These are phyloP conservation scores for Zaprionus lachaisei DNA, from an alignment of 1,140 invertebrate species.

Conservation along the genomic window DNA sequence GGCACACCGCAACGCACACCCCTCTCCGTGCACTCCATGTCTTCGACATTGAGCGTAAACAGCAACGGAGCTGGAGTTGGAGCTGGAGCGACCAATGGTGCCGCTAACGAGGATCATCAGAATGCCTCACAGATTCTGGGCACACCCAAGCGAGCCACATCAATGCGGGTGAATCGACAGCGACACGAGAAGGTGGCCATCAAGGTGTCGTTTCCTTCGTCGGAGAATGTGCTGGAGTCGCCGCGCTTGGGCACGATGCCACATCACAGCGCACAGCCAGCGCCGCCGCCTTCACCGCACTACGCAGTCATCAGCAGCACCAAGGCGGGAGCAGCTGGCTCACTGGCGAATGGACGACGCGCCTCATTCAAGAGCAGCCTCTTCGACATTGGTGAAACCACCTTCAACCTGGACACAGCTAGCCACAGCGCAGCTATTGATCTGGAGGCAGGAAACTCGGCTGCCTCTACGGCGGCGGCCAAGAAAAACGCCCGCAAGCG, in stretches of 20 bases:
- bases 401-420: constrained; percentile 65
- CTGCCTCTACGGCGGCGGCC: constrained; percentile 64
- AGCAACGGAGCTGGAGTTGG: constrained; percentile 64
- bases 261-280: constrained; percentile 72
- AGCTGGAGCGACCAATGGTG: constrained; percentile 17
- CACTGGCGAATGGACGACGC: constrained; percentile 51
- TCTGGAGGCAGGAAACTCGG: constrained; percentile 43
- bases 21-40: constrained; percentile 81
- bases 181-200: constrained; percentile 92
- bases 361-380: constrained; percentile 75
- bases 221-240: constrained; percentile 87
- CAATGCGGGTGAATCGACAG: constrained; percentile 85
- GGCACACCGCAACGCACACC: constrained; percentile 75
- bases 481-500: constrained; percentile 84
- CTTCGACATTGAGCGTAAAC: constrained; percentile 78
- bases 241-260: constrained; percentile 66
- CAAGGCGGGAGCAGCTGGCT: constrained; percentile 4
- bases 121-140: constrained; percentile 40
- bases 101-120: constrained; percentile 46
- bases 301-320: constrained; percentile 64
- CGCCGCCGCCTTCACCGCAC: constrained; percentile 86
- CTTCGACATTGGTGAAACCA: constrained; percentile 79
- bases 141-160: constrained; percentile 78
- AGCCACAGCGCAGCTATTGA: constrained; percentile 33
- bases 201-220: constrained; percentile 92